Conservation (phyloP, 64 coral and sea anemone genomes). For the Montipora foliosa region DNA sequence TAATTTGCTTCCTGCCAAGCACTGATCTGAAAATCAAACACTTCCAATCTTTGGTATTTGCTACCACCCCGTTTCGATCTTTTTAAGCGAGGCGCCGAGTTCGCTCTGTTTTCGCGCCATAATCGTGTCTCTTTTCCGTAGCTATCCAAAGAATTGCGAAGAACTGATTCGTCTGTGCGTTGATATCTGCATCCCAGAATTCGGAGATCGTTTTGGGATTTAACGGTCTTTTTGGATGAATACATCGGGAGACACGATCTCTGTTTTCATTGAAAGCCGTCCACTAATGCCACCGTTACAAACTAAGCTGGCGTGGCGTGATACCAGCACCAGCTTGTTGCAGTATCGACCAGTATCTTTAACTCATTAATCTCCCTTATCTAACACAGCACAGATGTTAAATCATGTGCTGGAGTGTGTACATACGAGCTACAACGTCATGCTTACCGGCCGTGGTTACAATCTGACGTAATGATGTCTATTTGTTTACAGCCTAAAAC, state of each 20-base stretch:
- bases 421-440: slow-evolving; percentile 19
- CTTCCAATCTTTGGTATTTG: not conserved
- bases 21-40: slow-evolving; percentile 41
- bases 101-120: not conserved
- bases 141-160: too few species aligned
- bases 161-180: too few species aligned
- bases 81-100: not conserved
- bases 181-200: not conserved
- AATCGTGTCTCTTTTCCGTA: not conserved
- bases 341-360: not conserved
- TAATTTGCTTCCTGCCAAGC: slow-evolving; percentile 41
- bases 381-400: slow-evolving; percentile 14
- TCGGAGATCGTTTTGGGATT: slow-evolving; percentile 21
- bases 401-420: slow-evolving; percentile 16
- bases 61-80: not conserved
- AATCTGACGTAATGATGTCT: slow-evolving; percentile 5
- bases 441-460: not conserved
- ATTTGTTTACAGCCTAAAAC: slow-evolving; percentile 11
- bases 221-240: slow-evolving; percentile 18
- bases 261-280: slow-evolving; percentile 33
- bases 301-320: not conserved
- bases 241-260: not conserved
- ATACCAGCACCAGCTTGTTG: not conserved
- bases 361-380: slow-evolving; percentile 18
- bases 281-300: not conserved